Evolutionary conservation across 2,888 invertebrate species (phyloP), one percentile per base, ranked within the genome.

Genomic region (Oligia fasciuncula): DNA sequence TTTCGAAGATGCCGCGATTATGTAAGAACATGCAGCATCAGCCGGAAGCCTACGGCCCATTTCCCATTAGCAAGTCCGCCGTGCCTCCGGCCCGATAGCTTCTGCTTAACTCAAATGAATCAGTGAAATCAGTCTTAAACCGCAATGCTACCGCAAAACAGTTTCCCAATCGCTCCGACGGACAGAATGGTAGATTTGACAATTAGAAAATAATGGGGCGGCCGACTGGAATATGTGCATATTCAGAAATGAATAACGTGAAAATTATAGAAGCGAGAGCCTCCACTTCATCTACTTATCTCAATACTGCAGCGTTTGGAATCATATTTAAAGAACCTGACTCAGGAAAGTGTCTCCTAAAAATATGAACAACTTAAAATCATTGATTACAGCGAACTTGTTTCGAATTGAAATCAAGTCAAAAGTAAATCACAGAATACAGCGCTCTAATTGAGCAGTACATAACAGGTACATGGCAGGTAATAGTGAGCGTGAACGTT

Each of bases 101-200:
- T 75, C 68, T 83, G 75, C 66, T 79, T 60, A 75, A 78, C 83
- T 73, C 83, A 70, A 84, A 86, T 83, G 75, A 84, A 84, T 84
- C 79, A 79, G 83, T 86, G 72, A 86, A 86, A 83, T 85, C 77
- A 82, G 77, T 84, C 82, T 84, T 74, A 74, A 84, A 85, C 84
- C 84, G 60, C 84, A 84, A 75, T 62, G 35, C 78, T 17, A 86
- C 84, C 84, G 51, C 84, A 86, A 78, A 84, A 75, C 84, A 60
- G 86, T 86, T 86, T 60, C 79, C 78, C 69, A 84, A 66, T 75
- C 66, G 72, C 57, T 86, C 72, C 54, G 74, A 70, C 72, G 69
- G 69, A 73, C 69, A 70, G 78, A 72, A 83, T 82, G 63, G 70
- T 60, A 72, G 68, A 82, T 81, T 81, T 73, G 43, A 69, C 69